Evolutionary conservation across 30 jellyfish, hydroid and myxozoan genomes (phyloP), one percentile per base, ranked within the genome.

Genomic region (Cassiopea andromeda): DNA sequence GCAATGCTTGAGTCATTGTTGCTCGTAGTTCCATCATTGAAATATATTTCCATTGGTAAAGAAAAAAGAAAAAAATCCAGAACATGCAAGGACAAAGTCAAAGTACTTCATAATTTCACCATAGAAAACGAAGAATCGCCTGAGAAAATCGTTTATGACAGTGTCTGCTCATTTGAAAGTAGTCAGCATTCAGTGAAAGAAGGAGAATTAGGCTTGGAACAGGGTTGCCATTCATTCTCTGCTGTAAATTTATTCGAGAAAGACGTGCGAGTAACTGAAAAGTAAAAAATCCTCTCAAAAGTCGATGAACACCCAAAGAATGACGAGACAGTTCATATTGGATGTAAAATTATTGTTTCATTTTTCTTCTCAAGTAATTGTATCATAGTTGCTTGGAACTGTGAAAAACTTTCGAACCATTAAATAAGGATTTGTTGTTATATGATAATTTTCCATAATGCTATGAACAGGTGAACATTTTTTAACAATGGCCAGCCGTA

Each of bases 1-100:
- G 85, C 94, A 5, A 87, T 87, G 90, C 44, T 87, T 5, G 90
- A 87, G 47, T 81, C 94, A 0, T 80, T 87, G 46, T 54, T 76
- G 10, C 81, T 73, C 12, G 82, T 69, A 15, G 94, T 87, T 45
- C 90, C 94, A 2, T 69, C 94, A 12, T 58, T 87, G 82, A 77
- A 70, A 57, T 77, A 89, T 17, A 49, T 69, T 9, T 59, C 78
- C 13, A 75, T 86, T 5, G 50, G 75, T 54, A 70, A 68, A 43
- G 60, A 47, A 4, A 19, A 71, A 16, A 68, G 60, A 27, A 18
- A 38, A 0, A 77, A 49, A 17, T 7, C 50, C 2, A 2, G 19
- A 47, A 46, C 2, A 2, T 17, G 86, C 19, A 58, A 38, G 47
- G 46, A 49, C 14, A 57, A 8, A 9, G 14, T 27, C 1, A 54